Conservation (phyloP, 2,797 vertebrate species). For the Glyptemys insculpta region DNA sequence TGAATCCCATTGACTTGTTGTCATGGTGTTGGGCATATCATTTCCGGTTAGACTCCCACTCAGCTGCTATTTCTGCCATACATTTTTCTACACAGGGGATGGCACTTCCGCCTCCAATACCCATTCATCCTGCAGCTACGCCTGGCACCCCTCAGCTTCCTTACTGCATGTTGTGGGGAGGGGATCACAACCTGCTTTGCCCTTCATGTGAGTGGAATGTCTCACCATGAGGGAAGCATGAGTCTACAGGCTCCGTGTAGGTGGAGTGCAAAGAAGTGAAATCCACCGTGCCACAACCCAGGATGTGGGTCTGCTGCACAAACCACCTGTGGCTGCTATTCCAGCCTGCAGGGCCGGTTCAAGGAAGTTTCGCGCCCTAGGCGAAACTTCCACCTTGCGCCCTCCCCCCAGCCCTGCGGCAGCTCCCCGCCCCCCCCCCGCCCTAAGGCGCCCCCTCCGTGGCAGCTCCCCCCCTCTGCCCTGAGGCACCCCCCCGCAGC, state of each 20-base stretch:
- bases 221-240: neutral
- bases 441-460: no score
- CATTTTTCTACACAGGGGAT: neutral
- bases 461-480: no score
- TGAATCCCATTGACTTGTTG: neutral
- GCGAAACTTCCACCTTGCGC: no score
- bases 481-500: no score
- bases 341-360: no score
- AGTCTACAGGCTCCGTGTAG: neutral
- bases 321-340: neutral
- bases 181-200: neutral
- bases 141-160: neutral
- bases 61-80: neutral
- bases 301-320: neutral
- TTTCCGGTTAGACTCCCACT: slow-evolving; percentile 12
- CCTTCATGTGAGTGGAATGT: neutral
- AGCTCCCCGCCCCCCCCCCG: no score
- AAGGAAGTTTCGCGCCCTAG: no score
- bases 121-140: neutral
- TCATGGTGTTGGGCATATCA: slow-evolving; percentile 22
- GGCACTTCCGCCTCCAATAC: no score
- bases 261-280: neutral
- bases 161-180: neutral
- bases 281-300: neutral
- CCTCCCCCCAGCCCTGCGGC: no score